Conservation (phyloP, 2,113 vertebrate genomes). For the Eudyptes chrysolophus region DNA sequence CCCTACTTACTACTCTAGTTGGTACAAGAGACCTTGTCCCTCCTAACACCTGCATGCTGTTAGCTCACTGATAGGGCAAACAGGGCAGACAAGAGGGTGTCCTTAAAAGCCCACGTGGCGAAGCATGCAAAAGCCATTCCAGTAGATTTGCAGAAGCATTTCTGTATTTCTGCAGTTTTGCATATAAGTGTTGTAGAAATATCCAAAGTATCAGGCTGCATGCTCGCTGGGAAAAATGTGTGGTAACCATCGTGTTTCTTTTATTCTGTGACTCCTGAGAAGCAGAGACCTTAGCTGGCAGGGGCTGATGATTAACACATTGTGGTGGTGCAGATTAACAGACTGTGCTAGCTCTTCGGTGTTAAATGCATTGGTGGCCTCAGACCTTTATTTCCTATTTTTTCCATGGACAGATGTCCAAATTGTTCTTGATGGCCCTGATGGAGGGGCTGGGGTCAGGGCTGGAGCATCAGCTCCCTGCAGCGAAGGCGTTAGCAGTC, state of each 20-base stretch:
- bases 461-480: neutral
- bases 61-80: neutral
- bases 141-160: neutral
- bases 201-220: fast-evolving
- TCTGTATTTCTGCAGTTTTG: neutral
- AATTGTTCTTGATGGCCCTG: neutral
- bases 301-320: neutral
- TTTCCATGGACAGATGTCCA: neutral
- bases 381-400: neutral
- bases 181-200: neutral
- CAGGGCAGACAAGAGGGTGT: fast-evolving
- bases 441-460: neutral
- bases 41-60: fast-evolving
- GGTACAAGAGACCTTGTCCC: neutral
- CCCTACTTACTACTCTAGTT: neutral
- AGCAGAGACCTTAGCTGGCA: neutral
- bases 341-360: neutral
- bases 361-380: neutral
- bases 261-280: neutral
- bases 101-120: neutral
- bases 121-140: neutral
- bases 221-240: fast-evolving
- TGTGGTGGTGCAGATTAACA: neutral
- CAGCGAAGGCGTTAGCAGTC: neutral
- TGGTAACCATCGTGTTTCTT: fast-evolving